Base-by-base conservation (phyloP, 2,797 vertebrate genomes). In the Bovichtus diacanthus region DNA sequence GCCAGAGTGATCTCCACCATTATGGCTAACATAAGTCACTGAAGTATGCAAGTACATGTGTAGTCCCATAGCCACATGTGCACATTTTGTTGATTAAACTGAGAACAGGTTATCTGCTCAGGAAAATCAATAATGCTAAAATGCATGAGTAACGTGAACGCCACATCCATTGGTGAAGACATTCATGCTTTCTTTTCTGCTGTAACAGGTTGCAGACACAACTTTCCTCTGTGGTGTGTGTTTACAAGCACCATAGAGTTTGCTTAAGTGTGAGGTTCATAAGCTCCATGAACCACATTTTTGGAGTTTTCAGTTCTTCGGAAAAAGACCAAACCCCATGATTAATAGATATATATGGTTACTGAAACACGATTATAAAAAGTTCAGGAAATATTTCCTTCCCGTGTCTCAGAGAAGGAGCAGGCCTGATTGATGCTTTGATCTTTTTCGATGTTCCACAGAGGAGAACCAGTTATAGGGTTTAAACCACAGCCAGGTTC, bases 401-500 rank as follows among this genome's bases (percentile, higher is more conserved):
- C 89, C 87, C 80, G 39, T 66, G 83, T 88, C 87, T 80, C 69
- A 53, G 80, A 78, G 82, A 81, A 47, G 82, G 84, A 91, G 92
- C 67, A 77, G 68, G 62, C 66, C 0, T 68, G 80, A 92, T 84
- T 86, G 71, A 84, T 70, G 68, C 91, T 93, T 93, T 93, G 88
- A 91, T 91, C 82, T 88, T 84, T 86, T 73, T 50, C 85, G 65
- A 87, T 87, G 86, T 91, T 89, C 86, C 75, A 63, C 76, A 85
- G 84, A 87, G 76, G 53, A 86, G 74, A 88, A 83, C 62, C 78
- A 68, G 88, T 73, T 86, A 83, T 91, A 76, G 68, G 85, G 78
- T 83, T 89, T 44, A 90, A 91, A 92, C 88, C 86, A 86, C 82
- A 87, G 91, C 88, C 90, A 91, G 88, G 86, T 85, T 87, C 71